Conservation (phyloP, 2,797 vertebrate species). For the Notolabrus celidotus region DNA sequence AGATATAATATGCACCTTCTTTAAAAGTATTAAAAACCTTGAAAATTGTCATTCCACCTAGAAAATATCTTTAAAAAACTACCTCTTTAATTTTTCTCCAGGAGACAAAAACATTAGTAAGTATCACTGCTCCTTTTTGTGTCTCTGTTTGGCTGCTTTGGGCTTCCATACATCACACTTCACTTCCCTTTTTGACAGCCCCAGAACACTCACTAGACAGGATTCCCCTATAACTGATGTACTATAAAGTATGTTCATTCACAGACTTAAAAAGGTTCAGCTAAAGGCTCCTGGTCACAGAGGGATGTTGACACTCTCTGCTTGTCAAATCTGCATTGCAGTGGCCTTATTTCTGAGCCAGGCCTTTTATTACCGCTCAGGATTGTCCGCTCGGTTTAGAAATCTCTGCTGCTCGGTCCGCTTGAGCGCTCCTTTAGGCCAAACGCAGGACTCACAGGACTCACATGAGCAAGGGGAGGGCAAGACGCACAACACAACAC, state of each 20-base stretch:
- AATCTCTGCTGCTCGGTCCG: conserved; percentile 35
- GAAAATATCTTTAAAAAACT: too few relatives aligned
- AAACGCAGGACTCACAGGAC: too few relatives aligned
- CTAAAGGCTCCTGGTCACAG: conserved; percentile 4
- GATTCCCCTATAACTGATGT: neutral
- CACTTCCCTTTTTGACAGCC: neutral
- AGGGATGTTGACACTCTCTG: conserved; percentile 11
- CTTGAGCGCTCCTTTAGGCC: conserved; percentile 53
- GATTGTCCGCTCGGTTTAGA: conserved; percentile 35
- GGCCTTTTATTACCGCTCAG: conserved; percentile 39
- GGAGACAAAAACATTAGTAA: too few relatives aligned
- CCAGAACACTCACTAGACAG: too few relatives aligned
- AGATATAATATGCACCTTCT: too few relatives aligned
- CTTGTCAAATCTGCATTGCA: conserved; percentile 45
- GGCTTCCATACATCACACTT: neutral
- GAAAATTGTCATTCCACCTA: too few relatives aligned
- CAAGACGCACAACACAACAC: conserved; percentile 51
- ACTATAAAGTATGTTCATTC: neutral
- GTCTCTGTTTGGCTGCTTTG: neutral
- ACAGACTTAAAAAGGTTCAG: conserved; percentile 20
- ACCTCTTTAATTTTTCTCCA: too few relatives aligned
- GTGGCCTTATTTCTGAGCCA: conserved; percentile 45
- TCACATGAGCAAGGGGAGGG: conserved; percentile 12
- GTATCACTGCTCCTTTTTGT: too few relatives aligned
- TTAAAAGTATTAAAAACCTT: too few relatives aligned